Percentiles rank a stretch among this genome's conserved stretches.
Conservation (phyloP, 2,113 vertebrate genomes). For the Brachirus orientalis region DNA sequence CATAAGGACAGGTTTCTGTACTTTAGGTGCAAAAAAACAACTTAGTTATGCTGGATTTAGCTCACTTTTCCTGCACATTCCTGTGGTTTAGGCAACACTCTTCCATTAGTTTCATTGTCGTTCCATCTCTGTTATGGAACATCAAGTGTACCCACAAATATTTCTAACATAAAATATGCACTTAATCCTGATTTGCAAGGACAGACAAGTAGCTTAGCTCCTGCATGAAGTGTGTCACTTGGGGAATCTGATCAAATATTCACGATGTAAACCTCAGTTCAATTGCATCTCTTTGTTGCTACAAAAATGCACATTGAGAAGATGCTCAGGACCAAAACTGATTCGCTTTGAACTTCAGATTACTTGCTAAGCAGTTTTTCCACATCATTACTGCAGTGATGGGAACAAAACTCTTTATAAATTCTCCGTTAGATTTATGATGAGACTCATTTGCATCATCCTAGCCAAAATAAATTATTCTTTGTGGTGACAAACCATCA, state of each 20-base stretch:
- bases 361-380: constrained; percentile 21
- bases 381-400: constrained; percentile 25
- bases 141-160: constrained; percentile 47
- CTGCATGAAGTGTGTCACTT: constrained; percentile 27
- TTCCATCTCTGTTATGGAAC: constrained; percentile 39
- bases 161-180: constrained; percentile 51
- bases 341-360: constrained; percentile 39
- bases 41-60: constrained; percentile 19
- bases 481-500: constrained; percentile 16
- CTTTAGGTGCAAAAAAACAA: constrained; percentile 8
- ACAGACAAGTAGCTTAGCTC: constrained; percentile 27
- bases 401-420: constrained; percentile 14
- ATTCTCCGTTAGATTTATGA: not conserved
- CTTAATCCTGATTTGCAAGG: constrained; percentile 38
- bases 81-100: constrained; percentile 4
- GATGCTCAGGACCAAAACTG: constrained; percentile 5
- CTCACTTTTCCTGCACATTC: constrained; percentile 22
- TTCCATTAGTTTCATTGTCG: constrained; percentile 49
- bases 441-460: constrained; percentile 12
- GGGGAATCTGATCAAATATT: constrained; percentile 48
- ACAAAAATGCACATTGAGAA: constrained; percentile 47
- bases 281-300: constrained; percentile 46
- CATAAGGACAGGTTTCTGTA: constrained; percentile 30
- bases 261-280: constrained; percentile 46
- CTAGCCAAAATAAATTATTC: constrained; percentile 17